These are phyloP conservation scores for Drosophila lacertosa DNA, from an alignment of 1,140 invertebrate genomes.

Conservation along the genomic window DNA sequence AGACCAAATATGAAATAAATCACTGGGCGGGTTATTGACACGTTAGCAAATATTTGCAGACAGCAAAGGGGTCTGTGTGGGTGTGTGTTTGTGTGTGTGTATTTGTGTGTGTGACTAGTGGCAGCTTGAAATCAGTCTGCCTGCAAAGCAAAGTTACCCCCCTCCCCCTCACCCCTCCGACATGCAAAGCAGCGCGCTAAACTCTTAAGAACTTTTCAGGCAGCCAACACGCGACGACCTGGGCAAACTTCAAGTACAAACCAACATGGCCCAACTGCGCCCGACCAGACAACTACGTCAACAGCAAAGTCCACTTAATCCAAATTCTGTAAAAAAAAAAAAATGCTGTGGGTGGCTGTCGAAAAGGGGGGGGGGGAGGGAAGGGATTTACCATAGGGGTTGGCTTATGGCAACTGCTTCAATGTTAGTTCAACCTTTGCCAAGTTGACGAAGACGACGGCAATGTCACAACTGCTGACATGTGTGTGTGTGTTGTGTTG, in stretches of 20 bases:
- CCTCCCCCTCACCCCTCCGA: slow-evolving; percentile 27
- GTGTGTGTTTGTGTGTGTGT: too few relatives aligned
- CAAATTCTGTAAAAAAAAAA: slow-evolving; percentile 79
- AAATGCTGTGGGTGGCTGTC: slow-evolving; percentile 42
- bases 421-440: slow-evolving; percentile 73
- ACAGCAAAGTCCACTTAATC: slow-evolving; percentile 82
- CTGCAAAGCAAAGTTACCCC: too few relatives aligned
- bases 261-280: slow-evolving; percentile 28
- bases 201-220: slow-evolving; percentile 65
- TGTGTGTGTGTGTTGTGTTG: slow-evolving; percentile 24
- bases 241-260: not conserved
- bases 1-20: slow-evolving; percentile 80
- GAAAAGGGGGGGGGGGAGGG: not conserved
- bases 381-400: not conserved
- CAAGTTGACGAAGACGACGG: slow-evolving; percentile 45
- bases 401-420: slow-evolving; percentile 35
- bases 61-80: not conserved
- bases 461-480: slow-evolving; percentile 73
- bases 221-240: slow-evolving; percentile 18
- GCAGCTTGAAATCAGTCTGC: slow-evolving; percentile 43
- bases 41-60: slow-evolving; percentile 77
- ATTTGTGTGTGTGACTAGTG: slow-evolving; percentile 16
- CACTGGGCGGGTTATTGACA: slow-evolving; percentile 80
- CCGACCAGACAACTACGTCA: slow-evolving; percentile 53
- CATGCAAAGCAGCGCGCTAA: slow-evolving; percentile 64